Evolutionary conservation across 2,797 vertebrate species (phyloP), one percentile per base, ranked within the genome.

Genomic region (Fratercula arctica): DNA sequence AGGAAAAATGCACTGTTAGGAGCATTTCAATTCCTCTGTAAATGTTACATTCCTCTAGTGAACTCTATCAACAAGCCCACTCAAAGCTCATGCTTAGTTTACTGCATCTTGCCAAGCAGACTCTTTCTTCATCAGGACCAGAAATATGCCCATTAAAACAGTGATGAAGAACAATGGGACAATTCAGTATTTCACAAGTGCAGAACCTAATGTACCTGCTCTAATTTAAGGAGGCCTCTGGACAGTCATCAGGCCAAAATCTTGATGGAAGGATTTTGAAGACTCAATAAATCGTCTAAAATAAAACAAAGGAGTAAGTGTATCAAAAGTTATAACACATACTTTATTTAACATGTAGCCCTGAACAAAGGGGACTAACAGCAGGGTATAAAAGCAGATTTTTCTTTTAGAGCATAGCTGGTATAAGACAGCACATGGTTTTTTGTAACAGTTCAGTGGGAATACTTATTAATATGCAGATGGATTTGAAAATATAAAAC

Each of bases 201-300:
- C 68, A 96, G 61, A 91, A 94, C 61, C 39, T 88, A 94, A 95
- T 35, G 85, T 89, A 88, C 70, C 88, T 86, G 63, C 39, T 89
- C 74, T 87, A 92, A 95, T 90, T 96, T 91, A 95, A 94, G 79
- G 53, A 88, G 54, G 88, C 60, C 86, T 93, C 88, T 78, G 76
- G 92, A 91, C 56, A 79, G 69, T 70, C 86, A 89, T 89, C 81
- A 95, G 83, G 70, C 46, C 76, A 95, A 90, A 96, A 90, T 73
- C 78, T 89, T 83, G 73, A 96, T 81, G 48, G 63, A 95, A 94
- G 60, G 50, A 90, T 93, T 96, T 48, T 93, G 70, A 87, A 95
- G 76, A 94, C 63, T 92, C 74, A 96, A 95, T 91, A 94, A 96
- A 93, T 78, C 9, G 9, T 88, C 67, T 92, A 80, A 91, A 95